phyloP scores from a whole-genome alignment of 2,888 invertebrate species.

The Lasiommata megera region DNA sequence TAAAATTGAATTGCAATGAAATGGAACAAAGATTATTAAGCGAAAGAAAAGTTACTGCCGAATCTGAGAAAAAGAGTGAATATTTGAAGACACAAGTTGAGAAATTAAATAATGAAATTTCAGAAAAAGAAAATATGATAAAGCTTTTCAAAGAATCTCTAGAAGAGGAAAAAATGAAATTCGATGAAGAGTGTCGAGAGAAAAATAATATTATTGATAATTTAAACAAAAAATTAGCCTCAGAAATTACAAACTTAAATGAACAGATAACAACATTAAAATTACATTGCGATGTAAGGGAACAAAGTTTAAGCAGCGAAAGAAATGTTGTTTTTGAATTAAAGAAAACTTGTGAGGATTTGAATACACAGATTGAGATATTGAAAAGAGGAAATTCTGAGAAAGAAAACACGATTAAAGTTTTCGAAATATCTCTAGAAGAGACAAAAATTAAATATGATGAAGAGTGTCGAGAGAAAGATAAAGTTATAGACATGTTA shows the following conservation, averaged over 20 bases:
- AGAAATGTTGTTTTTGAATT: constrained; percentile 35
- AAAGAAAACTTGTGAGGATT: constrained; percentile 32
- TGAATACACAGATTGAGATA: constrained; percentile 37
- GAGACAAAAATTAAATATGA: constrained; percentile 38
- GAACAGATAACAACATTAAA: constrained; percentile 17
- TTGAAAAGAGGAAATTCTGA: constrained; percentile 33
- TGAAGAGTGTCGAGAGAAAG: constrained; percentile 37
- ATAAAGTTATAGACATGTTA: constrained; percentile 32
- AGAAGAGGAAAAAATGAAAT: constrained; percentile 32
- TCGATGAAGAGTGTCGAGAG: constrained; percentile 37
- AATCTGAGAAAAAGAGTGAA: constrained; percentile 33
- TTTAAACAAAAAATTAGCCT: constrained; percentile 35
- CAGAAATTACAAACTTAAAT: constrained; percentile 36
- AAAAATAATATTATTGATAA: constrained; percentile 36
- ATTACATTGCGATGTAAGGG: constrained; percentile 1
- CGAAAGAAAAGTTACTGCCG: constrained; percentile 36
- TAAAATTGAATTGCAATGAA: constrained; percentile 10
- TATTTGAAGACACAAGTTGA: constrained; percentile 38
- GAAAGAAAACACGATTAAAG: constrained; percentile 40
- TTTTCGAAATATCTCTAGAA: constrained; percentile 35
- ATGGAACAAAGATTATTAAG: constrained; percentile 21
- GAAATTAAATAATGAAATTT: constrained; percentile 34
- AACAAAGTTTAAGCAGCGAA: constrained; percentile 32
- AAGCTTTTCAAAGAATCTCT: constrained; percentile 35
- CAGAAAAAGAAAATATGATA: constrained; percentile 38